Conservation (phyloP, 2,797 vertebrate species). For the Etheostoma nigrum region DNA sequence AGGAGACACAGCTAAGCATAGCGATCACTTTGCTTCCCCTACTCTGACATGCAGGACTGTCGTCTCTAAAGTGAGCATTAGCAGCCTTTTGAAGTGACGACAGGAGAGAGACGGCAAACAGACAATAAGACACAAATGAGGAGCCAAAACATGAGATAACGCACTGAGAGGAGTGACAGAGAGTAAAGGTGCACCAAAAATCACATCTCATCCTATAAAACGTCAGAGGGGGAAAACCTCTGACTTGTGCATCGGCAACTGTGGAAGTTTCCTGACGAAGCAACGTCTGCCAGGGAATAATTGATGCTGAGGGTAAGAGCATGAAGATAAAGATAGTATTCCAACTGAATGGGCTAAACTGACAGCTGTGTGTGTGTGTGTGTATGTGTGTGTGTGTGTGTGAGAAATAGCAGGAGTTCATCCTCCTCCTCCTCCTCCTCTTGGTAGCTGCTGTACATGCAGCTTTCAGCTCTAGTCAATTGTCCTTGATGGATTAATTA, state of each 20-base stretch:
- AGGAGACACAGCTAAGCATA: slow-evolving; percentile 52
- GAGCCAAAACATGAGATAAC: slow-evolving; percentile 23
- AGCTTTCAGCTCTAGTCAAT: slow-evolving; percentile 66
- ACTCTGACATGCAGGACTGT: slow-evolving; percentile 48
- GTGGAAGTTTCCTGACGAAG: slow-evolving; percentile 48
- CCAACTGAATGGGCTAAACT: slow-evolving; percentile 47
- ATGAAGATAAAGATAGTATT: slow-evolving; percentile 61
- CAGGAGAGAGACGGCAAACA: slow-evolving; percentile 44
- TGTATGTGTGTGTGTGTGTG: slow-evolving; percentile 23
- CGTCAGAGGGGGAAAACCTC: background rate
- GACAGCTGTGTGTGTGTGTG: slow-evolving; percentile 34
- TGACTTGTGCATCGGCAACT: slow-evolving; percentile 26
- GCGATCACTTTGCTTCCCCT: slow-evolving; percentile 60
- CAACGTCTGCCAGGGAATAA: slow-evolving; percentile 55
- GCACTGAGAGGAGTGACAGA: background rate
- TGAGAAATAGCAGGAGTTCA: slow-evolving; percentile 36
- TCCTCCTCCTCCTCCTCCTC: slow-evolving; percentile 26
- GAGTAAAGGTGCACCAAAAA: slow-evolving; percentile 9
- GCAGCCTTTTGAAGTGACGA: slow-evolving; percentile 69
- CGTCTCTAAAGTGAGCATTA: slow-evolving; percentile 67
- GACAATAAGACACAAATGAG: slow-evolving; percentile 30
- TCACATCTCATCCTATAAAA: slow-evolving; percentile 28
- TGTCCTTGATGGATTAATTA: slow-evolving; percentile 77
- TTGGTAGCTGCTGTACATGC: slow-evolving; percentile 53
- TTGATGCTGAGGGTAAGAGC: slow-evolving; percentile 57